A percentile compares a stretch with the other conserved stretches of the same genome.
Conservation (phyloP, 37 sponge, comb jelly and placozoan genomes). For the Trichoplax adhaerens region DNA sequence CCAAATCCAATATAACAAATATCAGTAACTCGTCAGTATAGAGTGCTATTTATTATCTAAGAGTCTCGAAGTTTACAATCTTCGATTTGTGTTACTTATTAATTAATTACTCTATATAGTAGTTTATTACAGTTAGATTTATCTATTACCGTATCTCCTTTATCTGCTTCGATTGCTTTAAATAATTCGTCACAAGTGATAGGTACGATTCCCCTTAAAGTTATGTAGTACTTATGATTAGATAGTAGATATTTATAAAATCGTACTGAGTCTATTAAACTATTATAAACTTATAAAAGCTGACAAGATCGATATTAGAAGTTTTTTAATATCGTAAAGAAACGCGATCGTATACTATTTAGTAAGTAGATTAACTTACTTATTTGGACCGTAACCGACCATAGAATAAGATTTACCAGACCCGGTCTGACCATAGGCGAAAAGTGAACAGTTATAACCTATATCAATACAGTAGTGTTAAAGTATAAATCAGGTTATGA, state of each 20-base stretch:
- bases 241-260: not conserved
- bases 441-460: conserved; percentile 29
- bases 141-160: not conserved
- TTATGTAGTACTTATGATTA: not conserved
- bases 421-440: conserved; percentile 34
- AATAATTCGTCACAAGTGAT: conserved; percentile 33
- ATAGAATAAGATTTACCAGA: conserved; percentile 31
- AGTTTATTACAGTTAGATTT: no score
- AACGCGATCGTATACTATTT: not conserved
- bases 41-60: no score
- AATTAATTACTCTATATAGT: no score
- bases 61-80: no score
- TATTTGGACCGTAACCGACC: conserved; percentile 31
- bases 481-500: not conserved
- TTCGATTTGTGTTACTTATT: no score
- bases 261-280: no score
- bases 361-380: conserved; percentile 2
- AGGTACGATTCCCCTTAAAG: conserved; percentile 19
- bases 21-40: not conserved
- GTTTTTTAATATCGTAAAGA: not conserved
- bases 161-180: conserved; percentile 8
- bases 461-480: not conserved
- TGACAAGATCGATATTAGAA: no score
- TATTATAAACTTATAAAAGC: no score
- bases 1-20: not conserved